Percentiles rank a stretch among this genome's conserved stretches.
Evolutionary conservation across 1,140 invertebrate species (phyloP).

Genomic region (Cataglyphis hispanica): DNA sequence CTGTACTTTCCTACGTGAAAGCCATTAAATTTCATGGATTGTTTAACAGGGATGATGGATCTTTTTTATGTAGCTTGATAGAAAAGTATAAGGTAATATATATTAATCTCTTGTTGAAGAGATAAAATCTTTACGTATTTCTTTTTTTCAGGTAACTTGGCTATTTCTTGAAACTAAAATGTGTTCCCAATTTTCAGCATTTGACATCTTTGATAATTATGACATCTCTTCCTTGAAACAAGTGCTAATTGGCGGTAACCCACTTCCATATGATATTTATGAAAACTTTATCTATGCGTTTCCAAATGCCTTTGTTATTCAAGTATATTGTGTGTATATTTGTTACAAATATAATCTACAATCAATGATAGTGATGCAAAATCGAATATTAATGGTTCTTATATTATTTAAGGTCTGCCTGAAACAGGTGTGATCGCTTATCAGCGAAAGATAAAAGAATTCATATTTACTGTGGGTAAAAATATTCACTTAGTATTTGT

Average conservation of each 20-base stretch:
- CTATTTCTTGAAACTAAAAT: neutral
- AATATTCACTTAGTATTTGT: neutral
- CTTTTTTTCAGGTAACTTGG: neutral
- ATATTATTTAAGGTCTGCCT: neutral
- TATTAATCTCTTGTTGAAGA: too few species aligned
- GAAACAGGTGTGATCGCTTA: neutral
- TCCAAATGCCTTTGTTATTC: neutral
- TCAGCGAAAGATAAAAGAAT: neutral
- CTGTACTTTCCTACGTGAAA: neutral
- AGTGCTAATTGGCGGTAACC: neutral
- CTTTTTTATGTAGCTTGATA: neutral
- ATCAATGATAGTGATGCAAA: neutral
- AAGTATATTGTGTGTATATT: conserved; percentile 7
- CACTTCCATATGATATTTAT: neutral
- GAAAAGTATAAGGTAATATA: neutral
- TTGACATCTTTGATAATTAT: neutral
- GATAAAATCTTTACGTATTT: neutral
- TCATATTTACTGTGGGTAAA: neutral
- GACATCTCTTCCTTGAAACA: neutral
- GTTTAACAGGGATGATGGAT: neutral
- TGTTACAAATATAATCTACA: neutral
- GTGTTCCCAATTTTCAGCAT: neutral
- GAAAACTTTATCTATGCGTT: neutral
- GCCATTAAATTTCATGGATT: neutral
- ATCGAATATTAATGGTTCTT: neutral